phyloP scores from a whole-genome alignment of 2,888 invertebrate genomes.

The Tetrapedia diversipes region DNA sequence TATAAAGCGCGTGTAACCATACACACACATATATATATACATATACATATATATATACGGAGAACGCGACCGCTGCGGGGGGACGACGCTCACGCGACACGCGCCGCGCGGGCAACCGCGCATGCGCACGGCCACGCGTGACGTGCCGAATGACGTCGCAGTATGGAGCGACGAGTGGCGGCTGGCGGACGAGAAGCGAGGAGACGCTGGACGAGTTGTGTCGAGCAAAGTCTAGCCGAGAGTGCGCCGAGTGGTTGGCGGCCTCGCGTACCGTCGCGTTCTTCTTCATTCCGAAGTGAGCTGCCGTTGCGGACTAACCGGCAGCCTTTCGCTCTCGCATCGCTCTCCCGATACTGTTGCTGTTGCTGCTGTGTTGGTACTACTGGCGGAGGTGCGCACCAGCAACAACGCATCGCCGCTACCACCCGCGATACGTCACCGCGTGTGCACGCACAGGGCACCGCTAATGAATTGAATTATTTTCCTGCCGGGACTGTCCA shows the following conservation, averaged over 20 bases:
- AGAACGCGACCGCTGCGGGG: constrained; percentile 11
- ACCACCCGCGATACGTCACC: constrained; percentile 32
- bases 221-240: constrained; percentile 51
- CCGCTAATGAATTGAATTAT: constrained; percentile 46
- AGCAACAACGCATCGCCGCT: constrained; percentile 32
- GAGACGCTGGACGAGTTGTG: constrained; percentile 51
- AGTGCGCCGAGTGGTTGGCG: constrained; percentile 60
- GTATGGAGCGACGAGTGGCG: constrained; percentile 56
- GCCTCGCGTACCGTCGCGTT: constrained; percentile 40
- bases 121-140: constrained; percentile 49
- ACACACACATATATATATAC: not conserved
- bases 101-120: constrained; percentile 44
- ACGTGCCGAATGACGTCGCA: constrained; percentile 60
- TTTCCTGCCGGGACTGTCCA: constrained; percentile 33
- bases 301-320: constrained; percentile 59
- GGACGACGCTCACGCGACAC: constrained; percentile 44
- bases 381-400: constrained; percentile 35
- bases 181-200: constrained; percentile 54
- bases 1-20: constrained; percentile 14
- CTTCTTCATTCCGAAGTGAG: constrained; percentile 63
- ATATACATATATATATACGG: not conserved
- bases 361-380: not conserved
- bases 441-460: constrained; percentile 38
- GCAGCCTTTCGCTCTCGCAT: constrained; percentile 13
- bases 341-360: not conserved